Evolutionary conservation across 2,113 vertebrate genomes (phyloP).

Genomic region (Corynorhinus townsendii): DNA sequence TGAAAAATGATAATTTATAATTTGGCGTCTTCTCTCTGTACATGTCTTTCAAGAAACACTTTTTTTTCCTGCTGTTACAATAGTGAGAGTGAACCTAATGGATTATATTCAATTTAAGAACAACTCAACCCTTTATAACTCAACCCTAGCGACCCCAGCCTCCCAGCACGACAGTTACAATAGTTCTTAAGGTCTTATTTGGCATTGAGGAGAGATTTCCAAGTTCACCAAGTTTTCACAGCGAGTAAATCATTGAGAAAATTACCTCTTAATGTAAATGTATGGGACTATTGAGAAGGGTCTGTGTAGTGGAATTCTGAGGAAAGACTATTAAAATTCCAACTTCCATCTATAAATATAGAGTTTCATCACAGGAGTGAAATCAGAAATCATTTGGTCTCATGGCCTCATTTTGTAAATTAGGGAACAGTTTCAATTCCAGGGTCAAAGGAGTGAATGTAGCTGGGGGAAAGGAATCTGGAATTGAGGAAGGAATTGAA

Average conservation of each 20-base stretch:
- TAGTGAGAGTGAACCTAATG: slow-evolving; percentile 14
- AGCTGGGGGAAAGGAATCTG: not conserved
- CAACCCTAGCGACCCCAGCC: not conserved
- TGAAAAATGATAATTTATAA: not conserved
- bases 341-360: not conserved
- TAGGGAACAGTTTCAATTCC: not conserved
- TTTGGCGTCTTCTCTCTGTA: not conserved
- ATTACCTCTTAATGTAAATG: not conserved
- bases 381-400: not conserved
- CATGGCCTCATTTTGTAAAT: not conserved
- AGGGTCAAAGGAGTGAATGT: not conserved
- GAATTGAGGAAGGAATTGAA: not conserved
- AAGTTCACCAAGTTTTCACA: not conserved
- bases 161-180: not conserved
- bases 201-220: not conserved
- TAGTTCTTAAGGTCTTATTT: not conserved
- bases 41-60: not conserved
- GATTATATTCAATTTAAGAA: not conserved
- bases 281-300: not conserved
- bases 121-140: not conserved
- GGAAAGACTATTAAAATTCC: slow-evolving; percentile 11
- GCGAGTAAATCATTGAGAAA: not conserved
- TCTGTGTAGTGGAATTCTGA: not conserved
- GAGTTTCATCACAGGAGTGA: not conserved
- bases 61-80: not conserved